These are phyloP conservation scores for Lasius platythorax DNA, from an alignment of 2,888 invertebrate species.

Conservation along the genomic window DNA sequence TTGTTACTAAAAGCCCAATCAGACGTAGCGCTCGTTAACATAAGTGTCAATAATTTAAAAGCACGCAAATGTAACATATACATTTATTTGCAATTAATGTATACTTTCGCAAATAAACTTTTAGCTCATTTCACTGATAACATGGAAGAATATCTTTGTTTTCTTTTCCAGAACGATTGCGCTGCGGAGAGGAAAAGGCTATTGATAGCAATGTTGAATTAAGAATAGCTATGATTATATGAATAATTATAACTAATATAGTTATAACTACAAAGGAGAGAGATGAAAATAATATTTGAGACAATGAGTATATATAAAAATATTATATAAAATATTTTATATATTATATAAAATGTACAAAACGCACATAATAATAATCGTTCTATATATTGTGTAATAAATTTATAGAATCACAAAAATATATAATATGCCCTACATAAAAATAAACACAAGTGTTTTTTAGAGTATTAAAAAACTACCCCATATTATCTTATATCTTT, in stretches of 20 bases:
- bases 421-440: slow-evolving; percentile 6
- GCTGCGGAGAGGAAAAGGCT: slow-evolving; percentile 81
- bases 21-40: slow-evolving; percentile 59
- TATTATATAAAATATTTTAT: too few relatives aligned
- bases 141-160: slow-evolving; percentile 57
- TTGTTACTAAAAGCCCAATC: slow-evolving; percentile 58
- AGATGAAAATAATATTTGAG: not conserved
- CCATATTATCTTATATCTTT: not conserved
- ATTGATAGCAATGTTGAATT: slow-evolving; percentile 84
- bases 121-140: slow-evolving; percentile 34
- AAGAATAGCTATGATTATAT: slow-evolving; percentile 53
- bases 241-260: slow-evolving; percentile 4
- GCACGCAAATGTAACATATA: slow-evolving; percentile 63
- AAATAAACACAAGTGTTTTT: slow-evolving; percentile 5
- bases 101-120: slow-evolving; percentile 52
- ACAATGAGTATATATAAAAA: not conserved
- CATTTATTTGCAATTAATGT: slow-evolving; percentile 69
- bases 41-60: slow-evolving; percentile 68
- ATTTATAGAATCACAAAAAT: slow-evolving; percentile 4
- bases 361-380: not conserved
- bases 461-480: slow-evolving; percentile 16
- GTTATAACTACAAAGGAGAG: not conserved
- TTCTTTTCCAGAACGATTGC: slow-evolving; percentile 83
- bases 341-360: not conserved
- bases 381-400: not conserved